Evolutionary conservation across 2,113 vertebrate genomes (phyloP).

Genomic region (Zootoca vivipara): DNA sequence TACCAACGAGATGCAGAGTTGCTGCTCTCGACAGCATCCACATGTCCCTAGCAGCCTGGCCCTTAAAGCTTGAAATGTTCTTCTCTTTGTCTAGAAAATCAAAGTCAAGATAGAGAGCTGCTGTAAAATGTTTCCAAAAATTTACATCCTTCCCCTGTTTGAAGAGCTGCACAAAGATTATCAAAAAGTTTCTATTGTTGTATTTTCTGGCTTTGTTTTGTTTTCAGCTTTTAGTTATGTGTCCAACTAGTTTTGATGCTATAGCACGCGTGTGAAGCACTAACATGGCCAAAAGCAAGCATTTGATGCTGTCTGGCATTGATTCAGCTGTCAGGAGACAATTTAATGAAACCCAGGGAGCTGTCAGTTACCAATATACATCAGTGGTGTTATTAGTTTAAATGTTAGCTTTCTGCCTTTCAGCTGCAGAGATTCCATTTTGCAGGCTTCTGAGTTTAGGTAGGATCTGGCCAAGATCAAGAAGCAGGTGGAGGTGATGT

Average conservation of each 20-base stretch:
- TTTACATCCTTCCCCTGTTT: neutral
- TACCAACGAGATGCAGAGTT: neutral
- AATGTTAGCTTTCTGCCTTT: conserved; percentile 25
- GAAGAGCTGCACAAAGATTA: neutral
- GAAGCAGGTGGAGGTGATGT: neutral
- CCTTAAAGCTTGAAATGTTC: neutral
- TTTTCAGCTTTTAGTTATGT: neutral
- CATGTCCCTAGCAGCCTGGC: neutral
- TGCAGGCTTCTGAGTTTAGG: neutral
- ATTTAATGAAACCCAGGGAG: conserved; percentile 41
- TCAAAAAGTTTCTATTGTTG: neutral
- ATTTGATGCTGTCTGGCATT: conserved; percentile 2
- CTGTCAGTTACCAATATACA: conserved; percentile 44
- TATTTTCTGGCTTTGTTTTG: neutral
- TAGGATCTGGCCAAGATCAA: neutral
- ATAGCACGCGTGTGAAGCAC: neutral
- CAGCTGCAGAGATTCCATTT: conserved; percentile 21
- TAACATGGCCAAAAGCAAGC: neutral
- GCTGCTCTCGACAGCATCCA: neutral
- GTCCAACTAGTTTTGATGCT: neutral
- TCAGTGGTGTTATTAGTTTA: conserved; percentile 31
- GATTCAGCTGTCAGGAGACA: neutral
- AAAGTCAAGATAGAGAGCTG: neutral
- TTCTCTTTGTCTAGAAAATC: neutral
- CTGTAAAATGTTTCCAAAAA: neutral